phyloP scores from a whole-genome alignment of 2,888 invertebrate species.

The Amiota minor region DNA sequence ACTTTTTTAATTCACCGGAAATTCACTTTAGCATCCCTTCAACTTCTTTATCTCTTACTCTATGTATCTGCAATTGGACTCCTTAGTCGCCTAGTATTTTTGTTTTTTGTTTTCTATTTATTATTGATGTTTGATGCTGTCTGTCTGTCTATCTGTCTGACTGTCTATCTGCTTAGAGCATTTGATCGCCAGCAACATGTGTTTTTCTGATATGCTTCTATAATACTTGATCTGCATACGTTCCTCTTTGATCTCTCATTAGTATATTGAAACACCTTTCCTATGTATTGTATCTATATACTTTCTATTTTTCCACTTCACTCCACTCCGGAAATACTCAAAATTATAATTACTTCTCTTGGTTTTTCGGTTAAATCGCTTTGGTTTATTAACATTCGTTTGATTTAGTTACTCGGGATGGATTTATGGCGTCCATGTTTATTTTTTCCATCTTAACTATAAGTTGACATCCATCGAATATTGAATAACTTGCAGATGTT shows the following conservation, averaged over 20 bases:
- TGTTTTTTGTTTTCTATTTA: conserved; percentile 32
- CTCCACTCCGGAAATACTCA: conserved; percentile 58
- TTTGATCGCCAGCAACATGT: conserved; percentile 61
- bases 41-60: conserved; percentile 21
- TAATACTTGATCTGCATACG: conserved; percentile 32
- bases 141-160: conserved; percentile 47
- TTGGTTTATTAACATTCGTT: conserved; percentile 15
- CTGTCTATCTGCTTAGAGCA: conserved; percentile 52
- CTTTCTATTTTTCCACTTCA: conserved; percentile 39
- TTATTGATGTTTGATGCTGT: neutral
- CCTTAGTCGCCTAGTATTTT: conserved; percentile 32
- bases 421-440: conserved; percentile 62
- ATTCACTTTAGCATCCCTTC: conserved; percentile 64
- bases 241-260: conserved; percentile 31
- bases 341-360: conserved; percentile 54
- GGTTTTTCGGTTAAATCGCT: conserved; percentile 34
- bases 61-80: conserved; percentile 19
- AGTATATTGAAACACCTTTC: conserved; percentile 42
- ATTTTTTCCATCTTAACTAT: neutral
- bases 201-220: conserved; percentile 42
- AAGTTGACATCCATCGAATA: conserved; percentile 6
- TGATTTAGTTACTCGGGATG: conserved; percentile 60
- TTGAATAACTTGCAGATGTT: conserved; percentile 5
- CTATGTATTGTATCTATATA: conserved; percentile 41
- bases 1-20: conserved; percentile 65